A percentile compares a stretch with the other conserved stretches of the same genome.
Evolutionary conservation across 1,140 invertebrate genomes (phyloP).

Genomic region (Mylabris phalerata): DNA sequence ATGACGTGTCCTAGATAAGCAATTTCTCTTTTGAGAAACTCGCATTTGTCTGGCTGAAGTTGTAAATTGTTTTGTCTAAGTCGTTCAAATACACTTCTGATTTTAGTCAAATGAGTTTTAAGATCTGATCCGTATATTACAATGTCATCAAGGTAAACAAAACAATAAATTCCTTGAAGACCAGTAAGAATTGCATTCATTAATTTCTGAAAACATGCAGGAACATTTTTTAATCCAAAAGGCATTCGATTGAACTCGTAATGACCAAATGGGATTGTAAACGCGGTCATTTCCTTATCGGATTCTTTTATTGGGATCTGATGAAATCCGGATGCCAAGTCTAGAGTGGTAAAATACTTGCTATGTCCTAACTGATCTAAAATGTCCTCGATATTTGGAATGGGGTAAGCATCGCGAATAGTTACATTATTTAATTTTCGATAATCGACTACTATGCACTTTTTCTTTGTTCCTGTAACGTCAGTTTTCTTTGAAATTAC

Average conservation of each 20-base stretch:
- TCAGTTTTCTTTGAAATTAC: not conserved
- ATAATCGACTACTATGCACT: not conserved
- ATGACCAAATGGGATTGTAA: not conserved
- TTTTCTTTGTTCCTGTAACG: not conserved
- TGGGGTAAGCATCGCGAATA: not conserved
- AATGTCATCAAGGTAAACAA: too few species aligned
- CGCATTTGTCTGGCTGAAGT: too few species aligned
- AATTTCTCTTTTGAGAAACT: too few species aligned
- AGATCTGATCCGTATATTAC: too few species aligned
- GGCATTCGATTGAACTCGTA: not conserved
- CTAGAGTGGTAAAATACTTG: slow-evolving; percentile 6
- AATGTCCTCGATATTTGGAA: not conserved
- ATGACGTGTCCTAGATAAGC: too few species aligned
- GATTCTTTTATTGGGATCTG: not conserved
- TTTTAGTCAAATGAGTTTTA: too few species aligned
- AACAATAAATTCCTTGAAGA: too few species aligned
- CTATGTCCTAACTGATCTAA: not conserved
- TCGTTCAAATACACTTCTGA: too few species aligned
- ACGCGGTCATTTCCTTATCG: not conserved
- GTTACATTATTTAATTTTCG: slow-evolving; percentile 1
- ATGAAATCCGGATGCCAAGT: slow-evolving; percentile 37
- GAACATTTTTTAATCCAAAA: too few species aligned
- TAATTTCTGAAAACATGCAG: too few species aligned
- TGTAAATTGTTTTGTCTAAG: too few species aligned
- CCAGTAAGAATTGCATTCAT: too few species aligned